Conservation (phyloP, 1,140 invertebrate genomes). For the Camponotus pennsylvanicus region DNA sequence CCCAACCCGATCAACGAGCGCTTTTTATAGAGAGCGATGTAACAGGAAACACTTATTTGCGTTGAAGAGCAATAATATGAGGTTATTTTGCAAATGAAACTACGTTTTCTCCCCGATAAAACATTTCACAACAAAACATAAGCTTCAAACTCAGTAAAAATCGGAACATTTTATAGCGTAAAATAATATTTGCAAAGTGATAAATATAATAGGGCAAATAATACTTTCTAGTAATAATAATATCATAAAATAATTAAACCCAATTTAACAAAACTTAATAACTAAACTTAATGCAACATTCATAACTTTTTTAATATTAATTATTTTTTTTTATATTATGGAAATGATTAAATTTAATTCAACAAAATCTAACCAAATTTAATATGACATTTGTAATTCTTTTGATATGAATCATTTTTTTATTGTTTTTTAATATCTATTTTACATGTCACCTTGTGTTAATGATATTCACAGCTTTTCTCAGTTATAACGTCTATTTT, state of each 20-base stretch:
- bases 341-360: background rate
- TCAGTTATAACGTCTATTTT: background rate
- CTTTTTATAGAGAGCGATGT: slow-evolving; percentile 5
- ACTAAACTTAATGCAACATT: background rate
- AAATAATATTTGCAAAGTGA: slow-evolving; percentile 6
- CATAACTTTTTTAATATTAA: background rate
- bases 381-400: too few species aligned
- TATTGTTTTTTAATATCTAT: too few species aligned
- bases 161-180: background rate
- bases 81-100: slow-evolving; percentile 25
- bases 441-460: background rate
- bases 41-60: slow-evolving; percentile 55
- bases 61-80: background rate
- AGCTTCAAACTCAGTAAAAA: background rate
- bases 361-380: background rate
- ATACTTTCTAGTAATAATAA: background rate
- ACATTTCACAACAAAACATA: background rate
- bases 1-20: background rate
- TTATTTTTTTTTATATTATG: background rate
- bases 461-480: background rate
- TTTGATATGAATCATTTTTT: too few species aligned
- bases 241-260: background rate
- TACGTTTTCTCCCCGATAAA: background rate
- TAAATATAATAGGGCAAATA: background rate
- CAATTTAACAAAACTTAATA: background rate